A percentile compares a stretch with the other conserved stretches of the same genome.
phyloP scores from a whole-genome alignment of 1,140 invertebrate genomes.

The Pseudomyrmex pallidus region DNA sequence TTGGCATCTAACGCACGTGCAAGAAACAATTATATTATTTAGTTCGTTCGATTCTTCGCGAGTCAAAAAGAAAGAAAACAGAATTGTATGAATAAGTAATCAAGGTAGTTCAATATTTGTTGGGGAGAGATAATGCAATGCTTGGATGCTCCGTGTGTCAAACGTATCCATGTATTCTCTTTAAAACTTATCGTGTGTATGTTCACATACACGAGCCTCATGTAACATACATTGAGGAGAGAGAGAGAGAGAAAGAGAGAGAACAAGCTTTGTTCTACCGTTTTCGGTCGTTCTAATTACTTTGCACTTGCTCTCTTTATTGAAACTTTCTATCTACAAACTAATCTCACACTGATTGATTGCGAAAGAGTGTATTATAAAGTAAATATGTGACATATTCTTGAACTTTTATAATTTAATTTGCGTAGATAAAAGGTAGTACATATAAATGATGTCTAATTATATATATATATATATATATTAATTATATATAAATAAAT shows the following conservation, averaged over 20 bases:
- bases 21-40: neutral
- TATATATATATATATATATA: no score
- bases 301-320: neutral
- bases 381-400: neutral
- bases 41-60: neutral
- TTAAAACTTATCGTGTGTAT: neutral
- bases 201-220: no score
- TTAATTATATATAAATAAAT: no score
- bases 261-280: neutral
- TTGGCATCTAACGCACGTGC: neutral
- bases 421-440: no score
- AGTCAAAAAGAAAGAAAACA: slow-evolving; percentile 48
- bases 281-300: neutral
- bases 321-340: neutral
- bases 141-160: neutral
- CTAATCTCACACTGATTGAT: neutral
- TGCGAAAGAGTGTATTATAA: neutral
- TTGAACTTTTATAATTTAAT: no score
- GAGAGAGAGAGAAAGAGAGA: neutral
- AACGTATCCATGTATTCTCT: neutral
- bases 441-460: no score
- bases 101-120: slow-evolving; percentile 70
- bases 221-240: neutral
- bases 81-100: neutral
- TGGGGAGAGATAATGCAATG: slow-evolving; percentile 78